Conservation (phyloP, 2,797 vertebrate genomes). For the Danio jaintianensis region DNA sequence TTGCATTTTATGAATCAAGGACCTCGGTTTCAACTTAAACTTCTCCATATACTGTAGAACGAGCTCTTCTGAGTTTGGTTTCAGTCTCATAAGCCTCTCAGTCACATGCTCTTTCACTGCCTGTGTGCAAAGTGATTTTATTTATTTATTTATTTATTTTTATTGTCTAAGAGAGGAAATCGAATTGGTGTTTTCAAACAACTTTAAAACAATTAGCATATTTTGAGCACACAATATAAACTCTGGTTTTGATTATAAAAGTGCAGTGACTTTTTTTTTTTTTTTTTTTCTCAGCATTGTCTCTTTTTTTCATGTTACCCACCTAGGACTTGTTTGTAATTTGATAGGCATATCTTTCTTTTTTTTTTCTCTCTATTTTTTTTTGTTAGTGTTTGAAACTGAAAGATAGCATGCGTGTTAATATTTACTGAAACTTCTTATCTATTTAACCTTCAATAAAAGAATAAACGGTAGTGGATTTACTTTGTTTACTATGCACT, state of each 20-base stretch:
- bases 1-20: no score
- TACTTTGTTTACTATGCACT: neutral
- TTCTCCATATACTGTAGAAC: no score
- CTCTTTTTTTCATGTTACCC: neutral
- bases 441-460: neutral
- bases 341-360: neutral
- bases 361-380: no score
- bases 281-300: neutral
- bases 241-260: neutral
- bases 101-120: neutral
- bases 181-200: neutral
- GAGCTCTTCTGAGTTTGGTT: neutral
- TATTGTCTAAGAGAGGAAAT: neutral
- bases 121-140: neutral
- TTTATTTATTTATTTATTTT: no score
- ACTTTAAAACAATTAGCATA: neutral
- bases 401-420: neutral
- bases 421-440: neutral
- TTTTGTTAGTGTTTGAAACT: neutral
- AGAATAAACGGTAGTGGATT: neutral
- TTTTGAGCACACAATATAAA: neutral
- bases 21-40: no score
- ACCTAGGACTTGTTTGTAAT: neutral
- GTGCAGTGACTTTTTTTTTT: no score
- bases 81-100: slow-evolving; percentile 2